These are phyloP conservation scores for Mustela lutreola DNA, from an alignment of 2,113 vertebrate species.

Conservation along the genomic window DNA sequence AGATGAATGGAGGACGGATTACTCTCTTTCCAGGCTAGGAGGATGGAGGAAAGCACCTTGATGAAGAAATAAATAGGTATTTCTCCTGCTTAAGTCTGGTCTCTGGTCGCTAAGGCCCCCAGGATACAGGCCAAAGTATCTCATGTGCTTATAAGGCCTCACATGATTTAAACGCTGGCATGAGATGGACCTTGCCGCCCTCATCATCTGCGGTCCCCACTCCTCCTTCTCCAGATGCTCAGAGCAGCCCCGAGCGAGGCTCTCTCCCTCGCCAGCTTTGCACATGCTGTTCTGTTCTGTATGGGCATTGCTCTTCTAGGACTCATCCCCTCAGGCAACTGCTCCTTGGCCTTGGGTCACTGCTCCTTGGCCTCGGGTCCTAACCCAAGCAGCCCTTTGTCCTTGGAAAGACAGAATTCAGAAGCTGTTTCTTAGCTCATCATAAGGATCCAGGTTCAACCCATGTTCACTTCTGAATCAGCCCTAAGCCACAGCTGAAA, in stretches of 20 bases:
- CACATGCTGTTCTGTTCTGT: not conserved
- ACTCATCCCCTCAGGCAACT: not conserved
- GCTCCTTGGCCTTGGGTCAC: not conserved
- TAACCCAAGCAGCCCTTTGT: not conserved
- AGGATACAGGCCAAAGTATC: not conserved
- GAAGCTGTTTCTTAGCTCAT: not conserved
- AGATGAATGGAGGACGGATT: not conserved
- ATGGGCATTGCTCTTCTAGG: not conserved
- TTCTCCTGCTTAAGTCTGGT: not conserved
- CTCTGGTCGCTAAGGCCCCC: not conserved
- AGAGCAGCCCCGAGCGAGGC: not conserved
- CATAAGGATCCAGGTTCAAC: not conserved
- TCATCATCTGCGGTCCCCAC: not conserved
- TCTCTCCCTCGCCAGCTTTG: not conserved
- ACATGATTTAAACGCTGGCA: not conserved
- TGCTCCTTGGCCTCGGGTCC: not conserved
- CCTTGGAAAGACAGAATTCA: not conserved
- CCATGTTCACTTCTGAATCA: not conserved
- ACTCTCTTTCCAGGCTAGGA: not conserved
- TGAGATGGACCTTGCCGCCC: not conserved
- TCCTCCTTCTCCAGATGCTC: not conserved
- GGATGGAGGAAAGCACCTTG: too few species aligned
- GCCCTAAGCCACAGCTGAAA: not conserved
- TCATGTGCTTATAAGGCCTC: not conserved
- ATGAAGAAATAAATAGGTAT: not conserved